Percentiles rank a stretch among this genome's conserved stretches.
These are phyloP conservation scores for Chirona hameri DNA, from an alignment of 2,888 invertebrate genomes.

Conservation along the genomic window DNA sequence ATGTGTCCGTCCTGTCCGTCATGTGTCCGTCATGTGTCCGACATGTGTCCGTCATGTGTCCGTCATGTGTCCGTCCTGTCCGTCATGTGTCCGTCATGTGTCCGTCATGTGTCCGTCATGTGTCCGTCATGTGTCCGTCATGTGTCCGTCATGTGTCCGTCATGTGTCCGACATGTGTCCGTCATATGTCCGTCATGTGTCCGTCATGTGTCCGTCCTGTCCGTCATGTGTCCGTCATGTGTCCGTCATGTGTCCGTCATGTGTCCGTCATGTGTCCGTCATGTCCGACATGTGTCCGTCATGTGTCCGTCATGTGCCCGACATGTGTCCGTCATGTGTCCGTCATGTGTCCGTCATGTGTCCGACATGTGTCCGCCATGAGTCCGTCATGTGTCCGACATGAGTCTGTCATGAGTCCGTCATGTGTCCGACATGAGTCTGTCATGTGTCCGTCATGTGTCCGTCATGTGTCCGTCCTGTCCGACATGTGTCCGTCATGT, in stretches of 20 bases:
- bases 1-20: too few species aligned
- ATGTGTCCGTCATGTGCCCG: conserved; percentile 38
- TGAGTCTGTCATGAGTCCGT: conserved; percentile 13
- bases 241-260: conserved; percentile 35
- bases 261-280: too few species aligned
- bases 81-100: background rate
- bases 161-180: conserved; percentile 33
- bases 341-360: conserved; percentile 37
- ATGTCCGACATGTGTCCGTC: background rate
- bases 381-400: conserved; percentile 3
- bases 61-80: too few species aligned
- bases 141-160: conserved; percentile 23
- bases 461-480: too few species aligned
- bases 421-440: conserved; percentile 32
- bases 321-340: background rate
- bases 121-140: conserved; percentile 1
- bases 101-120: conserved; percentile 36
- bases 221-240: background rate
- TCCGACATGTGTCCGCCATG: too few species aligned
- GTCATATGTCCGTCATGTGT: conserved; percentile 37
- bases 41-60: conserved; percentile 38
- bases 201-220: too few species aligned
- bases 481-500: background rate
- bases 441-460: conserved; percentile 37
- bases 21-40: background rate